Evolutionary conservation across 2,797 vertebrate genomes (phyloP), one percentile per base, ranked within the genome.

Genomic region (Phylloscopus collybita): DNA sequence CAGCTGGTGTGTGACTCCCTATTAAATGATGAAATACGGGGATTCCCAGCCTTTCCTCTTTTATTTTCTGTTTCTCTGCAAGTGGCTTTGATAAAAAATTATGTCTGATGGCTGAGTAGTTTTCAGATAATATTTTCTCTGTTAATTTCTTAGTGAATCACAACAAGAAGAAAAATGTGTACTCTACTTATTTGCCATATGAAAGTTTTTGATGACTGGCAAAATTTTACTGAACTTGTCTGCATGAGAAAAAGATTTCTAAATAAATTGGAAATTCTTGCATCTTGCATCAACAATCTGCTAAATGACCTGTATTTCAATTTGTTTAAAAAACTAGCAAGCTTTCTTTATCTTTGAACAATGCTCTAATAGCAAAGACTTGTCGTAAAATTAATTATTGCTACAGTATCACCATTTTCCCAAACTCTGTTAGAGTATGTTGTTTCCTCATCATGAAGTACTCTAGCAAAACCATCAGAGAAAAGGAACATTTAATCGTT

Each of bases 141-240:
- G 74, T 64, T 74, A 51, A 13, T 56, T 83, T 72, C 36, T 49
- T 56, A 57, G 16, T 65, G 18, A 83, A 44, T 54, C 34, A 75
- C 0, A 0, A 40, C 23, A 71, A 60, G 20, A 76, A 81, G 11
- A 69, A 74, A 59, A 76, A 61, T 5, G 2, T 44, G 1, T 42
- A 2, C 38, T 65, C 7, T 61, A 6, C 29, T 47, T 79, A 19
- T 22, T 90, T 1, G 3, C 51, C 11, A 13, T 45, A 15, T 49
- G 26, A 7, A 56, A 36, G 45, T 20, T 32, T 76, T 42, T n/a
- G 16, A 62, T 50, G 71, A 59, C 11, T 42, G 19, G 5, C 34
- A 82, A 76, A 38, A 30, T 53, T 79, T 47, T 51, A 56, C 18
- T 62, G 44, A 16, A 38, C 53, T 64, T 81, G 6, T 74, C 49